A percentile compares a stretch with the other conserved stretches of the same genome.
Conservation (phyloP, 2,797 vertebrate species). For the Cetoscarus ocellatus region DNA sequence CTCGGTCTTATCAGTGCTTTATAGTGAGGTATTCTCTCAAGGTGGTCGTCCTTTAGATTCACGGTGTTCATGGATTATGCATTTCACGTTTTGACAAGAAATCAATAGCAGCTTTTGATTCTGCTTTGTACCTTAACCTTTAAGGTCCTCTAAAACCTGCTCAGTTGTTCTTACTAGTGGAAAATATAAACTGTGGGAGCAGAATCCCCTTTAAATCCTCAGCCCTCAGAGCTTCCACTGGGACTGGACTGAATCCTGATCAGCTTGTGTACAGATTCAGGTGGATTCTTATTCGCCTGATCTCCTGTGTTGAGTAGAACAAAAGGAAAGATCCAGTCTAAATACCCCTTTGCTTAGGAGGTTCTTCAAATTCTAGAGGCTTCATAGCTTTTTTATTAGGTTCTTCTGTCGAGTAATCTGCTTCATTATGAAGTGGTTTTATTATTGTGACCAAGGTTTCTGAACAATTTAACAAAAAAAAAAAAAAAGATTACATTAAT, state of each 20-base stretch:
- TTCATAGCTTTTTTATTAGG: too few relatives aligned
- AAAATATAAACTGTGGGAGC: conserved; percentile 15
- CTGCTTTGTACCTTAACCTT: conserved; percentile 8
- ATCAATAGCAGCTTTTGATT: conserved; percentile 16
- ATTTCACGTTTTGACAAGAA: conserved; percentile 18
- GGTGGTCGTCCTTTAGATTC: not conserved
- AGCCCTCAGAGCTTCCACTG: conserved; percentile 5
- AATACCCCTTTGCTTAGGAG: conserved; percentile 22
- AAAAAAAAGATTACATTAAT: too few relatives aligned
- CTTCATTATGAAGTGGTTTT: too few relatives aligned
- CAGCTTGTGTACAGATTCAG: conserved; percentile 31
- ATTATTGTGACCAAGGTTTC: too few relatives aligned
- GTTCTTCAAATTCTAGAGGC: not conserved
- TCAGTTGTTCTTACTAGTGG: conserved; percentile 14
- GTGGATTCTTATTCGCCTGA: conserved; percentile 21
- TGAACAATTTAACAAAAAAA: too few relatives aligned
- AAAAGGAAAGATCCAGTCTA: conserved; percentile 31
- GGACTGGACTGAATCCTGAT: not conserved
- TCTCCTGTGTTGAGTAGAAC: conserved; percentile 26
- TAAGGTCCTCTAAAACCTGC: conserved; percentile 7
- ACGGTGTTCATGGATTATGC: not conserved
- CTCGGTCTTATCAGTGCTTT: not conserved
- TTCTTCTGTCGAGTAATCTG: too few relatives aligned
- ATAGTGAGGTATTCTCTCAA: not conserved
- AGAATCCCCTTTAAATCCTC: conserved; percentile 31